phyloP scores from a whole-genome alignment of 1,140 invertebrate genomes.

The Trachymyrmex septentrionalis region DNA sequence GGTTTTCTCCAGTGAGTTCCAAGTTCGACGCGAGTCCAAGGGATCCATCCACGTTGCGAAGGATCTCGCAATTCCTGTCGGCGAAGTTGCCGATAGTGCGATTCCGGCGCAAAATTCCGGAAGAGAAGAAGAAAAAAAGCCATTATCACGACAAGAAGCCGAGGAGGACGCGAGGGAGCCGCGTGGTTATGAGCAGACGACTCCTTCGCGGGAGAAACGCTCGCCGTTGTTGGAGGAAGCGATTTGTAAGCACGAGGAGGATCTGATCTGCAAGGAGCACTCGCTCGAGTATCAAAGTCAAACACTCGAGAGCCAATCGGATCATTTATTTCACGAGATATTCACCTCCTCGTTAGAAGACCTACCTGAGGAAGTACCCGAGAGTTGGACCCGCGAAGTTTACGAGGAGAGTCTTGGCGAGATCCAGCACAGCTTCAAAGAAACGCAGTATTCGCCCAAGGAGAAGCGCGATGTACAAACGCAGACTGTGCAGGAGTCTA shows the following conservation, averaged over 20 bases:
- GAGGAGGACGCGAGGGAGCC: neutral
- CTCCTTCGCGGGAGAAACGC: slow-evolving; percentile 23
- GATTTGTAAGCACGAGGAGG: slow-evolving; percentile 61
- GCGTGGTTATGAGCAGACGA: slow-evolving; percentile 33
- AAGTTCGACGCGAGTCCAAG: slow-evolving; percentile 21
- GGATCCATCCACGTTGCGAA: neutral
- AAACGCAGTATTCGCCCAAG: slow-evolving; percentile 67
- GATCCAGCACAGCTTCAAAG: slow-evolving; percentile 61
- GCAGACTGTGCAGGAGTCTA: slow-evolving; percentile 75
- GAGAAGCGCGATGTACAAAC: slow-evolving; percentile 73
- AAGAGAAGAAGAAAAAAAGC: neutral
- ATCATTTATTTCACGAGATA: slow-evolving; percentile 32
- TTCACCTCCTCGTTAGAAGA: slow-evolving; percentile 60
- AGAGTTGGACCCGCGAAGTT: slow-evolving; percentile 40
- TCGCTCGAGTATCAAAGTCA: slow-evolving; percentile 79
- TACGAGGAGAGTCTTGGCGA: slow-evolving; percentile 36
- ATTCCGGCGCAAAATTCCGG: neutral
- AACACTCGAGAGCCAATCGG: slow-evolving; percentile 76
- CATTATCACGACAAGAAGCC: neutral
- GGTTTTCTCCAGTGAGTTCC: slow-evolving; percentile 19
- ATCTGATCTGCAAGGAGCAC: slow-evolving; percentile 77
- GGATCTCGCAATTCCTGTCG: slow-evolving; percentile 5
- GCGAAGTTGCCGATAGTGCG: too few species aligned
- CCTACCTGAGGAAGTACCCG: slow-evolving; percentile 11
- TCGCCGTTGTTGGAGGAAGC: slow-evolving; percentile 57